Evolutionary conservation across 1,140 invertebrate genomes (phyloP), one percentile per base, ranked within the genome.

Genomic region (Tribolium madens): DNA sequence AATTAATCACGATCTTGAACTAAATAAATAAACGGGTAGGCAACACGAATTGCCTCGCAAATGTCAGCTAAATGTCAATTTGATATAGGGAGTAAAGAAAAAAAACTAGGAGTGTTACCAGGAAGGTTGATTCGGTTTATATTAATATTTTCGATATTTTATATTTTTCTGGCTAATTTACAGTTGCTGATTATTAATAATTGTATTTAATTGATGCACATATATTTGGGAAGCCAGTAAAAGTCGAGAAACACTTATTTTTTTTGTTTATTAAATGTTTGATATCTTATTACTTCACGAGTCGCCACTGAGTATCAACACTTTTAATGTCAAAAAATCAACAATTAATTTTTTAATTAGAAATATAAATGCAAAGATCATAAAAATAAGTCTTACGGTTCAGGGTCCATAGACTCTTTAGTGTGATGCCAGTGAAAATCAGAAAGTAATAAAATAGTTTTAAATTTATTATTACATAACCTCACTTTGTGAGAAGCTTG

Each of bases 1-100:
- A 50, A 7, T 13, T 14, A 13, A 0, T 14, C 12, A 14, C 13
- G 48, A 50, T 17, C 48, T 50, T 50, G 48, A 50, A 50, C 48
- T 50, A 50, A 17, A 50, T 50, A 50, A 50, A 50, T 50, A 50
- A 50, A 50, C 15, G 12, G 36, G 48, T 50, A 50, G 48, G 48
- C 48, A 50, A 50, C 48, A 50, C 48, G 48, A 5, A 14, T 13
- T 50, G 15, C 48, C 36, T 14, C n/a, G 3, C 48, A 50, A 50
- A n/a, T 50, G 48, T 50, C 48, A 50, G 5, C 3, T 26, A 50
- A 50, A n/a, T 50, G 48, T 50, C 48, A 50, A 15, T 13, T 26
- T 13, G 2, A 17, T 17, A 14, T 15, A 17, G 48, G 48, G 47
- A 17, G 12, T n/a, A n/a, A n/a, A n/a, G 14, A 50, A 50, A 50